Evolutionary conservation across 2,113 vertebrate species (phyloP).

Genomic region (Steatornis caripensis): DNA sequence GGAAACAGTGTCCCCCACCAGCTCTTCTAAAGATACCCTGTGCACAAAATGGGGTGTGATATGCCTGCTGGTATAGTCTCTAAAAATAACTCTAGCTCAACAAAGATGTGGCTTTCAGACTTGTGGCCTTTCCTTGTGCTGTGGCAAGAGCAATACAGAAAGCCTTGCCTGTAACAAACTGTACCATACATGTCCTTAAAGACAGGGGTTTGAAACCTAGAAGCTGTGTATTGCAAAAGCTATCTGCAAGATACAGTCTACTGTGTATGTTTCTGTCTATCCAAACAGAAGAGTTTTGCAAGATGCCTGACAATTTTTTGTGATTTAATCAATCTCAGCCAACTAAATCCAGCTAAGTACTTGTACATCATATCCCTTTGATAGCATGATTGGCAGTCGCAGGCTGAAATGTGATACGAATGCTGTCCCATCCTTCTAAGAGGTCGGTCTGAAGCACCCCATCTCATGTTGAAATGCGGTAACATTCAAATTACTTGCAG

Average conservation of each 20-base stretch:
- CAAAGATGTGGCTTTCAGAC: neutral
- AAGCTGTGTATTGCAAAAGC: neutral
- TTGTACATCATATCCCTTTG: neutral
- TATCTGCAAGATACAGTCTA: neutral
- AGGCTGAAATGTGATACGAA: neutral
- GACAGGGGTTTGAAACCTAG: neutral
- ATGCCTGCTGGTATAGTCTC: neutral
- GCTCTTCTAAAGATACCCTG: neutral
- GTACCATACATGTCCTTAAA: neutral
- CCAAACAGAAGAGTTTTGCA: neutral
- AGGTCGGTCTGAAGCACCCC: neutral
- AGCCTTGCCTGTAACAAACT: neutral
- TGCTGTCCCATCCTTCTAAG: neutral
- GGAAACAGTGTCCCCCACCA: neutral
- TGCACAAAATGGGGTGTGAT: neutral
- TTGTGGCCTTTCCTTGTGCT: neutral
- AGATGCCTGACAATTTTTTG: neutral
- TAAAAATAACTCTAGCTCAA: neutral
- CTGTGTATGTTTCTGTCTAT: neutral
- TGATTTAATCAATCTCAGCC: neutral
- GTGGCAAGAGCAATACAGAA: neutral
- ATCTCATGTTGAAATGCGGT: neutral
- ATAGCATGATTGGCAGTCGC: neutral
- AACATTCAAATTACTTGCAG: neutral
- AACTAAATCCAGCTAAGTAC: neutral